These are phyloP conservation scores for Gymnocheta viridis DNA, from an alignment of 2,888 invertebrate genomes.

Conservation along the genomic window DNA sequence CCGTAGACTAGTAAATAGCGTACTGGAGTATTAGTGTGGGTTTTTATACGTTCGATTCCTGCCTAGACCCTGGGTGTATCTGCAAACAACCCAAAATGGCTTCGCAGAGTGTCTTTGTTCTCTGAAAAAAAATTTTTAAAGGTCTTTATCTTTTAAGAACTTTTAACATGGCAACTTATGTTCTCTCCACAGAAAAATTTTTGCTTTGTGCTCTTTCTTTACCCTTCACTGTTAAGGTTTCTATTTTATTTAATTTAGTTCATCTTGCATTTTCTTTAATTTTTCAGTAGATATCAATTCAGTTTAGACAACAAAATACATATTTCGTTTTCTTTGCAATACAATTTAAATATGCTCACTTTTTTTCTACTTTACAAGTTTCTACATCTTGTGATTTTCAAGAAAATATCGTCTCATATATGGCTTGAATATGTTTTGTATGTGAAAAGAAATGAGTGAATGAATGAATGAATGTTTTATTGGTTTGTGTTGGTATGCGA, in stretches of 20 bases:
- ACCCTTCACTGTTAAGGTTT: neutral
- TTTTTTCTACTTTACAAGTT: neutral
- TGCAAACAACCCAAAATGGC: no score
- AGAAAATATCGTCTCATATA: conserved; percentile 41
- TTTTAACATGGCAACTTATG: neutral
- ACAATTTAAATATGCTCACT: conserved; percentile 46
- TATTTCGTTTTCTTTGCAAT: conserved; percentile 33
- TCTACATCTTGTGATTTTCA: conserved; percentile 43
- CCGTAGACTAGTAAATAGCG: no score
- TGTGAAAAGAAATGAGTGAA: neutral
- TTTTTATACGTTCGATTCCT: no score
- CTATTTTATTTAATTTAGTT: conserved; percentile 21
- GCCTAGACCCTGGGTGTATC: no score
- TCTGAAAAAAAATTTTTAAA: no score
- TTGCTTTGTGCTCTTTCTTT: neutral
- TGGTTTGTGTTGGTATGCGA: conserved; percentile 28
- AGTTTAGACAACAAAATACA: conserved; percentile 29
- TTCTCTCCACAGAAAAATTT: neutral
- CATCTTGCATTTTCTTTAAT: neutral
- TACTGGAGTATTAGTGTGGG: no score
- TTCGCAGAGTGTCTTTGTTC: no score
- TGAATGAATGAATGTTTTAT: conserved; percentile 25
- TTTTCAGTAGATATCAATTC: conserved; percentile 21
- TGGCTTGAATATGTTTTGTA: conserved; percentile 36
- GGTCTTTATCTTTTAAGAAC: no score